Evolutionary conservation across 2,888 invertebrate genomes (phyloP), one percentile per base, ranked within the genome.

Genomic region (Maniola hyperantus): DNA sequence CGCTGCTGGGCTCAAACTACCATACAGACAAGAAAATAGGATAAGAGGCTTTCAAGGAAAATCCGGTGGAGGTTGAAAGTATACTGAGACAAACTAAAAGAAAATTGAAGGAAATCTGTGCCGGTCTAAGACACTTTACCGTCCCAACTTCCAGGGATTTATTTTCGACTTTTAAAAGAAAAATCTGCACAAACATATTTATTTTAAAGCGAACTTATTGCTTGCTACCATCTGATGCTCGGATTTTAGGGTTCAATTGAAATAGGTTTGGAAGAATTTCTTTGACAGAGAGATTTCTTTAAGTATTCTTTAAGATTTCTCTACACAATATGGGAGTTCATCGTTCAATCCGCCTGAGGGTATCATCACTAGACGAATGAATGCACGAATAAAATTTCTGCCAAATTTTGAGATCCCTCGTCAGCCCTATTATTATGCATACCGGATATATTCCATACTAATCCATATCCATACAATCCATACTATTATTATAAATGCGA

Each of bases 41-140:
- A 79, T 84, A 83, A 83, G 80, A 80, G 77, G 83, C 83, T 69
- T 83, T 79, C 72, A 72, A 71, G 70, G 71, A 68, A 75, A 75
- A 77, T 73, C 82, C 82, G 80, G 79, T 80, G 77, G 77, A 83
- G 79, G 77, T 78, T 74, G 76, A 76, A 77, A 76, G 78, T 79
- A 78, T 78, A 80, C 76, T 74, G 81, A 79, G 79, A 83, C 84
- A 83, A 81, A 77, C 39, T 57, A 77, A 78, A 72, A 74, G 77
- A 73, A 81, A 81, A 84, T 82, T 80, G 79, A 74, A 77, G 71
- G 69, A 65, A 69, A 66, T 48, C 64, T 60, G 57, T 61, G 48
- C 57, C 57, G 60, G 64, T 62, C 64, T 64, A 62, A 70, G 70
- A 68, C 63, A 66, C 61, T 70, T 65, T 64, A 58, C 34, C 64